Evolutionary conservation across 2,797 vertebrate genomes (phyloP), one percentile per base, ranked within the genome.

Genomic region (Crypturellus tataupa): DNA sequence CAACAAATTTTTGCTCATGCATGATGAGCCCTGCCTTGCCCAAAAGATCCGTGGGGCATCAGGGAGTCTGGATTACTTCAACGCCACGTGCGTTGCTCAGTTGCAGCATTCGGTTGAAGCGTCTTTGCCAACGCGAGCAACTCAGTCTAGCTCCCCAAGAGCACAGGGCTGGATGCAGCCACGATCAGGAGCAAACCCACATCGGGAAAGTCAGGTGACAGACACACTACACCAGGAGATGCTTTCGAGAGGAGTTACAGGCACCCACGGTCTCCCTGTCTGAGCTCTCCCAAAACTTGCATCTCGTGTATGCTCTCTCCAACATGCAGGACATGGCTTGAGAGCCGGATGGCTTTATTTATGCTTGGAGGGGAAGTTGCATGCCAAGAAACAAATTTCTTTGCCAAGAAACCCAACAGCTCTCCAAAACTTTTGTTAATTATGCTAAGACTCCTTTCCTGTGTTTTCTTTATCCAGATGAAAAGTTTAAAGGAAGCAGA

Each of bases 401-500:
- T 35, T 47, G 42, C 11, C 35, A 4, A 4, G 65, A 70, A 85
- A 83, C 20, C 21, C 39, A 77, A 27, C 8, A 80, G 65, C 17
- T 87, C 69, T 73, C 49, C 46, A 29, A 1, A 40, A 53, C 19
- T 25, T 46, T 69, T 49, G 24, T 46, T 47, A 69, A 37, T 33
- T 49, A 33, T 27, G 25, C 47, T 82, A 88, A 95, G 80, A 81
- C 29, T 91, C 59, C 31, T 93, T 85, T 81, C 35, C 23, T 3
- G 1, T 12, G 20, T 90, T 88, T 89, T 87, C 62, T 85, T 87
- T 60, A 29, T 51, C 31, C 58, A 97, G 95, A 79, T 77, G 73
- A 39, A 29, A 68, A 42, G 2, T 4, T 90, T 23, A 76, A 7
- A 21, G 73, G 63, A 60, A 87, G 56, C 67, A 87, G 72, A 39